phyloP scores from a whole-genome alignment of 2,888 invertebrate species.

The Macrophya annulata region DNA sequence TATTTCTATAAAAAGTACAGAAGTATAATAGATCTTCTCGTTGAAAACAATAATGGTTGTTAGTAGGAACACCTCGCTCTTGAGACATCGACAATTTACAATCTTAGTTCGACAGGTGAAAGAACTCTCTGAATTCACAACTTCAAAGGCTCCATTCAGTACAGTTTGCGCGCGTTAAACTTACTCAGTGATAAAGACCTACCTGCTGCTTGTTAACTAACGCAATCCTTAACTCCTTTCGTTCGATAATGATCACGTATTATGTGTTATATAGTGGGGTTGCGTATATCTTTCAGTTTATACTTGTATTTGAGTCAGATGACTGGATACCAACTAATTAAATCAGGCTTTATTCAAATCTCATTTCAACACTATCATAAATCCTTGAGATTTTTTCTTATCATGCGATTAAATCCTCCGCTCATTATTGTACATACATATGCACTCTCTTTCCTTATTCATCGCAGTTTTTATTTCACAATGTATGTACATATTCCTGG shows the following conservation, averaged over 20 bases:
- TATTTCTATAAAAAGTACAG: neutral
- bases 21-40: neutral
- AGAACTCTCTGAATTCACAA: neutral
- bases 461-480: neutral
- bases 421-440: neutral
- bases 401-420: constrained; percentile 34
- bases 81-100: constrained; percentile 4
- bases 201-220: neutral
- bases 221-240: neutral
- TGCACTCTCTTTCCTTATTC: neutral
- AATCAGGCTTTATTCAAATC: constrained; percentile 6
- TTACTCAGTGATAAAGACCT: constrained; percentile 17
- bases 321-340: neutral
- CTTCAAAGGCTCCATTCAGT: constrained; percentile 17
- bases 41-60: neutral
- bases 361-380: constrained; percentile 23
- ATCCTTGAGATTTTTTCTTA: neutral
- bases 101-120: constrained; percentile 37
- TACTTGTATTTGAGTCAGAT: neutral
- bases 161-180: constrained; percentile 14
- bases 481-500: neutral
- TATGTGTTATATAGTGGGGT: neutral
- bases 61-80: neutral
- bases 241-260: constrained; percentile 16
- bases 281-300: neutral